phyloP scores from a whole-genome alignment of 2,113 vertebrate species.

The Cavia aperea region DNA sequence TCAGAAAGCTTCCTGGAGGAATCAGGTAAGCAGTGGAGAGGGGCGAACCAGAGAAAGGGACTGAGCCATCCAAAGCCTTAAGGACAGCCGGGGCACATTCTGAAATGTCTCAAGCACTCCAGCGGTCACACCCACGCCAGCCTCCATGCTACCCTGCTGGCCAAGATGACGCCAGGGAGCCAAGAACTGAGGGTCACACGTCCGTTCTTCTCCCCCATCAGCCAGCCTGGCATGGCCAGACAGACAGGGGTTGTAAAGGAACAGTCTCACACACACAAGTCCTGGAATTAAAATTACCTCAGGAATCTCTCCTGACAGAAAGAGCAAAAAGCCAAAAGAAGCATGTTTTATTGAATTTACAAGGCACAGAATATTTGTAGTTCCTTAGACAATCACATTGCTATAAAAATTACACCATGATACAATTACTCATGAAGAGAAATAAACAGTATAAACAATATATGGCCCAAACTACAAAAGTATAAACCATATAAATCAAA shows the following conservation, averaged over 20 bases:
- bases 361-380: constrained; percentile 54
- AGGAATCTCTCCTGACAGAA: neutral
- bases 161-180: too few species aligned
- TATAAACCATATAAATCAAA: constrained; percentile 63
- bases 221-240: neutral
- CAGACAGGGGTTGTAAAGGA: neutral
- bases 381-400: constrained; percentile 56
- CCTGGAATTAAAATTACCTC: constrained; percentile 7
- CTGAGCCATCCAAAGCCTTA: neutral
- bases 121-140: neutral
- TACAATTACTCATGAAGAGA: constrained; percentile 61
- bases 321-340: constrained; percentile 41
- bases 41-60: neutral
- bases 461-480: constrained; percentile 50
- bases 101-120: neutral
- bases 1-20: neutral
- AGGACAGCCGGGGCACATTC: neutral
- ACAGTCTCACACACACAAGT: neutral
- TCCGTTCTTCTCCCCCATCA: neutral
- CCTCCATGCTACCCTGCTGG: neutral
- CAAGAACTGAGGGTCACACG: accelerated
- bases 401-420: constrained; percentile 63
- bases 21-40: neutral
- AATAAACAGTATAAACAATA: constrained; percentile 61
- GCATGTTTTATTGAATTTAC: constrained; percentile 68